Evolutionary conservation across 2,113 vertebrate genomes (phyloP).

Genomic region (Dromaius novaehollandiae): DNA sequence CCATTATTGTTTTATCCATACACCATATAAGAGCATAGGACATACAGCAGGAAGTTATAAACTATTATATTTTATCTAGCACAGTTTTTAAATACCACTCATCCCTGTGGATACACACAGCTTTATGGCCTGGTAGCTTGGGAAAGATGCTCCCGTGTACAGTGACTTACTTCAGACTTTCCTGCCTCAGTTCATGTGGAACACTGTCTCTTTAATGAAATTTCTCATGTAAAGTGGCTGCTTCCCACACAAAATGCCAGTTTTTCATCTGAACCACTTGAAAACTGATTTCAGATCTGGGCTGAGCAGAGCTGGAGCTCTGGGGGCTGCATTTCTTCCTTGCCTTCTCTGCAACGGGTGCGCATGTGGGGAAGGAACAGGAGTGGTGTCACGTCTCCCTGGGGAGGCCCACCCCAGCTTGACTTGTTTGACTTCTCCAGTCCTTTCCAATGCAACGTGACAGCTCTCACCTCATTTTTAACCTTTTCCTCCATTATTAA

Average conservation of each 20-base stretch:
- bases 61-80: background rate
- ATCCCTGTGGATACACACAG: background rate
- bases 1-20: background rate
- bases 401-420: background rate
- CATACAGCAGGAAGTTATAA: background rate
- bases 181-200: background rate
- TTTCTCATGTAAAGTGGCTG: background rate
- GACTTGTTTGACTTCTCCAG: background rate
- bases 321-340: background rate
- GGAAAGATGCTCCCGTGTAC: background rate
- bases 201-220: background rate
- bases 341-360: background rate
- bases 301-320: background rate
- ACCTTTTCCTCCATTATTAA: background rate
- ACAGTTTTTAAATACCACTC: background rate
- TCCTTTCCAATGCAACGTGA: background rate
- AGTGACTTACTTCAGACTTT: background rate
- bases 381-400: accelerated
- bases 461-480: background rate
- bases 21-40: background rate
- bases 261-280: background rate
- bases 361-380: accelerated
- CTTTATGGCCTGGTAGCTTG: background rate
- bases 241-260: background rate
- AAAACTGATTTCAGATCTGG: background rate